Evolutionary conservation across 2,113 vertebrate genomes (phyloP).

Genomic region (Bungarus multicinctus): DNA sequence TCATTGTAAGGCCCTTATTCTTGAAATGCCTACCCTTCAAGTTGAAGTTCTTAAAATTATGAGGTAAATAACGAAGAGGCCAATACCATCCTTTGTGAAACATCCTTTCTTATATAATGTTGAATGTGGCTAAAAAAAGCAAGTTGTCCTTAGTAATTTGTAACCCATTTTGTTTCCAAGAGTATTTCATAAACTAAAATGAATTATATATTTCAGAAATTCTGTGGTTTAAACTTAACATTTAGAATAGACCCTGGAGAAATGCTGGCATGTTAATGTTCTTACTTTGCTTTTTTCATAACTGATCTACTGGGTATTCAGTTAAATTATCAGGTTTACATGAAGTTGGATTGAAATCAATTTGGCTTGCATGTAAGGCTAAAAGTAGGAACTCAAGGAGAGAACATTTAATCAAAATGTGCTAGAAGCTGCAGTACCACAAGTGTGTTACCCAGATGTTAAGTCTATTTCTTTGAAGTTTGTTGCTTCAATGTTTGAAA

Average conservation of each 20-base stretch:
- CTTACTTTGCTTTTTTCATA: constrained; percentile 38
- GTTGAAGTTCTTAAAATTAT: neutral
- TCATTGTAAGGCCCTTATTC: neutral
- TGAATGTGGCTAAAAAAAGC: neutral
- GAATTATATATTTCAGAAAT: neutral
- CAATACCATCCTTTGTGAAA: neutral
- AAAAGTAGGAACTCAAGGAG: constrained; percentile 40
- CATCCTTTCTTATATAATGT: neutral
- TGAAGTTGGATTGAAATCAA: constrained; percentile 56
- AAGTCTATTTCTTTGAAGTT: constrained; percentile 48
- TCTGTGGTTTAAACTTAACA: neutral
- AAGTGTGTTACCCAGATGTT: constrained; percentile 33
- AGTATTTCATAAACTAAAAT: neutral
- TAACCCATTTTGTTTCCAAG: neutral
- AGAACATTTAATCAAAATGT: constrained; percentile 19
- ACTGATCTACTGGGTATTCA: constrained; percentile 43
- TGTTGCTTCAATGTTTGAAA: constrained; percentile 18
- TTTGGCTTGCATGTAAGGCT: constrained; percentile 51
- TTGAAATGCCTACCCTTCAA: neutral
- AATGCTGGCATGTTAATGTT: constrained; percentile 45
- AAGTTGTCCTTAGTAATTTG: neutral
- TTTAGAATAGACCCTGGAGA: constrained; percentile 11
- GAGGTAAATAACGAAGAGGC: neutral
- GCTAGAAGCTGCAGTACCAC: constrained; percentile 36
- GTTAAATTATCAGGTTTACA: constrained; percentile 50